Percentiles rank a stretch among this genome's conserved stretches.
Conservation (phyloP, 2,797 vertebrate genomes). For the Bradypodion pumilum region DNA sequence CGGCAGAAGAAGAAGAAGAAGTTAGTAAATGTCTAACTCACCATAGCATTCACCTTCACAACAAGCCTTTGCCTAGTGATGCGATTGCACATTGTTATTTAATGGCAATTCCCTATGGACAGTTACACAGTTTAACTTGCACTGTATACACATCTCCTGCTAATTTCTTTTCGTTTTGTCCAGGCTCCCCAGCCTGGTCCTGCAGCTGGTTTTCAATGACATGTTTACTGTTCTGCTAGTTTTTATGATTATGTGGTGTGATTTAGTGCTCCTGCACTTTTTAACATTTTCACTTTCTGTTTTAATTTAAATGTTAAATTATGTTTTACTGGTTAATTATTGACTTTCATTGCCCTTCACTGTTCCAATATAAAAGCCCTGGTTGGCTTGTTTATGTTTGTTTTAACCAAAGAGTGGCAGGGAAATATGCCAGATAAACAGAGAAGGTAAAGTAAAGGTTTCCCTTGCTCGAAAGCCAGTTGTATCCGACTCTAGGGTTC, state of each 20-base stretch:
- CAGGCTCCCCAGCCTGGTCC: background rate
- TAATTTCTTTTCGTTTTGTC: no score
- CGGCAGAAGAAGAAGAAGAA: no score
- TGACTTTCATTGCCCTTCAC: background rate
- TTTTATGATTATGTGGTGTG: background rate
- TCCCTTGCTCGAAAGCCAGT: no score
- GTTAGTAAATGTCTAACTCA: no score
- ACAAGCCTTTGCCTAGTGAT: no score
- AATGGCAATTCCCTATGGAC: no score
- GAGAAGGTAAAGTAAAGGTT: no score
- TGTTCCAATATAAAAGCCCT: background rate
- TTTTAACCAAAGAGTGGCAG: background rate
- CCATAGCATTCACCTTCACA: no score
- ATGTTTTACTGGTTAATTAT: background rate
- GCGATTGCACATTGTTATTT: no score
- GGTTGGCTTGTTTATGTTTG: background rate
- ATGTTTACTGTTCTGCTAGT: background rate
- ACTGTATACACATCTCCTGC: no score
- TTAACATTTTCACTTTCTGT: background rate
- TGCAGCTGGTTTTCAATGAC: background rate
- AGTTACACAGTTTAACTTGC: no score
- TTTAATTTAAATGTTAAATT: background rate
- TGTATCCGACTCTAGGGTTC: no score
- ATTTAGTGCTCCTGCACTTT: background rate
- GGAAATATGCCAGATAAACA: background rate